phyloP scores from a whole-genome alignment of 2,888 invertebrate genomes.

The Halictus quadricinctus region DNA sequence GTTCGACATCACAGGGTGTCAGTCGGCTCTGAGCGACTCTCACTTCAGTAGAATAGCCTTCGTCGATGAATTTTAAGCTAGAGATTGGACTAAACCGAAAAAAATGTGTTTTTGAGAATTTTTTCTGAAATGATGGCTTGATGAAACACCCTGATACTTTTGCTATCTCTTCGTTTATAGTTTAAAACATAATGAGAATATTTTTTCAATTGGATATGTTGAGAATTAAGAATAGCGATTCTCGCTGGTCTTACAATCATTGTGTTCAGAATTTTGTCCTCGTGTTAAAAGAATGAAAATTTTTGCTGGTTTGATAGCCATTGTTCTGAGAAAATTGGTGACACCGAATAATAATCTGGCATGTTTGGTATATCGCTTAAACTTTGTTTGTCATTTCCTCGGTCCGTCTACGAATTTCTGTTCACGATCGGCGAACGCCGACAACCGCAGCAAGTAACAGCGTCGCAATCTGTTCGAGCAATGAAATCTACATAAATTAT shows the following conservation, averaged over 20 bases:
- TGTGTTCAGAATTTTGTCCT: not conserved
- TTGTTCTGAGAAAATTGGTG: not conserved
- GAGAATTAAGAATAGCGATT: too few relatives aligned
- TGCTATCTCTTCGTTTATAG: too few relatives aligned
- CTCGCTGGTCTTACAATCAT: too few relatives aligned
- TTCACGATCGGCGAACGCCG: not conserved
- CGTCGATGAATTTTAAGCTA: too few relatives aligned
- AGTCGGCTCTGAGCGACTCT: too few relatives aligned
- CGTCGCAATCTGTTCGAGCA: not conserved
- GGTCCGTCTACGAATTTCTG: not conserved
- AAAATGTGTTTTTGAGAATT: too few relatives aligned
- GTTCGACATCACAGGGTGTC: not conserved
- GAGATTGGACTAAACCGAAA: too few relatives aligned
- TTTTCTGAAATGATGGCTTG: too few relatives aligned
- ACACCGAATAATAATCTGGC: not conserved
- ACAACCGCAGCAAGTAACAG: not conserved
- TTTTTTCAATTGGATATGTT: too few relatives aligned
- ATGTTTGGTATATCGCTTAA: not conserved
- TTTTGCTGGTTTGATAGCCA: not conserved
- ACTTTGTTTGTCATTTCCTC: not conserved
- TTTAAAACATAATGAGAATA: too few relatives aligned
- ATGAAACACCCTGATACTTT: too few relatives aligned
- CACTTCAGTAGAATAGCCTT: too few relatives aligned
- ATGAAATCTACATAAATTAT: not conserved
- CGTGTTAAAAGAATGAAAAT: not conserved